Conservation (phyloP, 2,888 invertebrate genomes). For the Xylophagus ater region DNA sequence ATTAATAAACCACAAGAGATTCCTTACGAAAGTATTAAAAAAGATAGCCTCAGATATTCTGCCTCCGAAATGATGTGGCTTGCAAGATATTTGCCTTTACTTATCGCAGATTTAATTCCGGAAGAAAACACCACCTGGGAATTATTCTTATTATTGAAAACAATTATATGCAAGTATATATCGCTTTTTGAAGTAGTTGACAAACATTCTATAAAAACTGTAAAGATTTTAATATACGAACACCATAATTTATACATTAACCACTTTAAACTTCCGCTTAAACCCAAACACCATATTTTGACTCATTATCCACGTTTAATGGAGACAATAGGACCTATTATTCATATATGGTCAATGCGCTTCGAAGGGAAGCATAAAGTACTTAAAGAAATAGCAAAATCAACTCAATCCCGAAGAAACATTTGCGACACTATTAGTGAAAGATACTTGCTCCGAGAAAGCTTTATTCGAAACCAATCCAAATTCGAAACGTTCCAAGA, state of each 20-base stretch:
- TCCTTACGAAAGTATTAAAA: slow-evolving; percentile 3
- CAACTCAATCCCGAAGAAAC: slow-evolving; percentile 5
- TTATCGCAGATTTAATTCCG: slow-evolving; percentile 3
- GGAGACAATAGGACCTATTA: slow-evolving; percentile 13
- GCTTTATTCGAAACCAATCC: too few relatives aligned
- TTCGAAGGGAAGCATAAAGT: slow-evolving; percentile 7
- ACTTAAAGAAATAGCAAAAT: slow-evolving; percentile 6
- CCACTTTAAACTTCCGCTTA: slow-evolving; percentile 1
- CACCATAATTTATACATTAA: slow-evolving; percentile 1
- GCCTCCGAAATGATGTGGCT: slow-evolving; percentile 1
- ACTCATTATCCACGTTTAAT: slow-evolving; percentile 8
- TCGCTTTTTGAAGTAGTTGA: too few relatives aligned
- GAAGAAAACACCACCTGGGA: background rate
- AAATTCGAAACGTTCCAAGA: too few relatives aligned
- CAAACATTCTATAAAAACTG: too few relatives aligned
- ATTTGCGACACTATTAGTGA: slow-evolving; percentile 4
- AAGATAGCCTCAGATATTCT: slow-evolving; percentile 3
- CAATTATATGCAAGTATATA: too few relatives aligned
- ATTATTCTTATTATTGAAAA: slow-evolving; percentile 1
- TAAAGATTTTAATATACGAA: slow-evolving; percentile 2
- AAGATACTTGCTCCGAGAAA: slow-evolving; percentile 5
- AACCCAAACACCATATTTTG: slow-evolving; percentile 9
- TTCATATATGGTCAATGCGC: slow-evolving; percentile 14
- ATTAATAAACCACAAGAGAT: slow-evolving; percentile 11
- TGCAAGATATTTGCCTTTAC: background rate